These are phyloP conservation scores for Limosa lapponica DNA, from an alignment of 2,797 vertebrate genomes.

Conservation along the genomic window DNA sequence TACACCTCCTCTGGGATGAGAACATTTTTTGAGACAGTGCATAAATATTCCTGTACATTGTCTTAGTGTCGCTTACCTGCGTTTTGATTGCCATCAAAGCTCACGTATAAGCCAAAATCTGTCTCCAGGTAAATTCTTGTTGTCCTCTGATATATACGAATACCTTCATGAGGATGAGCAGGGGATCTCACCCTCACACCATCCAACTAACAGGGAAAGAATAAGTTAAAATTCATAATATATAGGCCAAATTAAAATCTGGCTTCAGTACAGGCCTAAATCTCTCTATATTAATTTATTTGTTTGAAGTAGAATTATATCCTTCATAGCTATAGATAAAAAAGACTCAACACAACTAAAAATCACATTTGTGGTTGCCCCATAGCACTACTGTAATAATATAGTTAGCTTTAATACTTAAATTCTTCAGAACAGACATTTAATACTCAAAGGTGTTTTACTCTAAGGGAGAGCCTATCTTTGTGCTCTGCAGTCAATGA, in stretches of 20 bases:
- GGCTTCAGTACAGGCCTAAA: background rate
- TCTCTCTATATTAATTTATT: background rate
- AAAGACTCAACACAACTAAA: background rate
- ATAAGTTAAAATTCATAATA: background rate
- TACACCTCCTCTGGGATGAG: background rate
- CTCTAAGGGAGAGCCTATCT: background rate
- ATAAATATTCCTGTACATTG: background rate
- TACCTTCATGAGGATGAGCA: slow-evolving; percentile 75
- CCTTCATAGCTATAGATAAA: background rate
- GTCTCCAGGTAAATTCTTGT: slow-evolving; percentile 81
- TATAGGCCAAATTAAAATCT: background rate
- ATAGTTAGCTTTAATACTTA: background rate
- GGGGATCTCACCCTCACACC: slow-evolving; percentile 75
- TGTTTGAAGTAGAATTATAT: background rate
- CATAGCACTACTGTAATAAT: background rate
- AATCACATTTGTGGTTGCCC: background rate
- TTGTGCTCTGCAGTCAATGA: background rate
- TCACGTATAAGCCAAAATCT: slow-evolving; percentile 85
- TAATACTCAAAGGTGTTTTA: background rate
- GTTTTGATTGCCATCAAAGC: slow-evolving; percentile 77
- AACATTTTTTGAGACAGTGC: background rate
- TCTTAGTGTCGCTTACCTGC: slow-evolving; percentile 76
- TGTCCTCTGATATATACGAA: slow-evolving; percentile 75
- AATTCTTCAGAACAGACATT: background rate
- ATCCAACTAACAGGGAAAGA: slow-evolving; percentile 76